Conservation (phyloP, 1,140 invertebrate species). For the Cataglyphis hispanica region DNA sequence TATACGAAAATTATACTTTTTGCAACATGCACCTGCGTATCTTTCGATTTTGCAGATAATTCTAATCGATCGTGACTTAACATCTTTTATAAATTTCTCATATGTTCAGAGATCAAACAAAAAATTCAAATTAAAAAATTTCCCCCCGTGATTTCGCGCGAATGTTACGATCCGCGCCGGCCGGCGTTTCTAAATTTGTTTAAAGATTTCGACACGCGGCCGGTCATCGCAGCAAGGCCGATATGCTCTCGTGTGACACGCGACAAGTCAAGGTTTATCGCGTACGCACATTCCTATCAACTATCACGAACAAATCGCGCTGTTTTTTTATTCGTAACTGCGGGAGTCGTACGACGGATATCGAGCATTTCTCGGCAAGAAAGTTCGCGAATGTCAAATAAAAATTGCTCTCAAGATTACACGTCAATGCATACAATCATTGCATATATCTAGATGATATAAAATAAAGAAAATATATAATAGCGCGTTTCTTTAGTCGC, state of each 20-base stretch:
- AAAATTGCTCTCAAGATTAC: background rate
- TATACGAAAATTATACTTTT: background rate
- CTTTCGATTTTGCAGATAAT: background rate
- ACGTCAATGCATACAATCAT: background rate
- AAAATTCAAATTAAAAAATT: background rate
- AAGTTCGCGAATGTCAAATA: background rate
- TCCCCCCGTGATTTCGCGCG: background rate
- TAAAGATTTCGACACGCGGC: conserved; percentile 29
- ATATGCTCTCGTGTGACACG: conserved; percentile 36
- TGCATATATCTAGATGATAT: background rate
- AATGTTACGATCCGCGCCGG: background rate
- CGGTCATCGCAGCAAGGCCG: conserved; percentile 46
- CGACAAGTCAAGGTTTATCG: conserved; percentile 76
- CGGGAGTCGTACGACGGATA: background rate
- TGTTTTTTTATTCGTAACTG: background rate
- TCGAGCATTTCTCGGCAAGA: background rate
- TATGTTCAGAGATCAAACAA: too few species aligned
- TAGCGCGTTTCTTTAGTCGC: background rate
- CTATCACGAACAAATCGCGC: conserved; percentile 8
- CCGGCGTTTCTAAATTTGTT: conserved; percentile 53
- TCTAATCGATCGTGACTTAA: background rate
- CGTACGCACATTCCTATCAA: conserved; percentile 67
- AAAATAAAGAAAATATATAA: background rate
- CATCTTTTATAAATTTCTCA: background rate
- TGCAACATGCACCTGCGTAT: background rate